Evolutionary conservation across 2,113 vertebrate species (phyloP).

Genomic region (Lamprotornis superbus): DNA sequence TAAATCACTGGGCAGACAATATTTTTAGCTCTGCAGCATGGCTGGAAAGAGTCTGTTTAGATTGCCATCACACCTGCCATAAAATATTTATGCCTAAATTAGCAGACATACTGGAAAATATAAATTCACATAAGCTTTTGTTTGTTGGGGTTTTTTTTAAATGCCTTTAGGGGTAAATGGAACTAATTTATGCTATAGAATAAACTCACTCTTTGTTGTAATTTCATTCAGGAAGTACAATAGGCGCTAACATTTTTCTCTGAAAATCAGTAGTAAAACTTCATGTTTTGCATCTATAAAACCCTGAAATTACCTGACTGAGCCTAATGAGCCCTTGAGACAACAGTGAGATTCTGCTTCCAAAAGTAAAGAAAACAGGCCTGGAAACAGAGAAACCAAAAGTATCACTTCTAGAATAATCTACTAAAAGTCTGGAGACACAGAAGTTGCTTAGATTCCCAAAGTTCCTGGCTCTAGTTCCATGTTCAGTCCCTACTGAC

Average conservation of each 20-base stretch:
- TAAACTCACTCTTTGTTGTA: background rate
- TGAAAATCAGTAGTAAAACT: background rate
- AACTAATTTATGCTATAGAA: background rate
- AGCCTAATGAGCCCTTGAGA: background rate
- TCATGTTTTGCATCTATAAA: background rate
- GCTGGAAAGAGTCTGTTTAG: background rate
- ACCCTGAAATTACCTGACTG: background rate
- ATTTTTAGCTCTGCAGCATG: background rate
- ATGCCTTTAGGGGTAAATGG: background rate
- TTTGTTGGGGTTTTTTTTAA: background rate
- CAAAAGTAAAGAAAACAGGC: background rate
- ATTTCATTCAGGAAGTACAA: background rate
- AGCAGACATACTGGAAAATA: background rate
- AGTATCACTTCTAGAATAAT: background rate
- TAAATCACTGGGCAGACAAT: background rate
- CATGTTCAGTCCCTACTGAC: background rate
- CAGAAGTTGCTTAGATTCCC: background rate
- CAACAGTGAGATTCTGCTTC: background rate
- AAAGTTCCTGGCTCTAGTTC: background rate
- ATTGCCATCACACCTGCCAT: background rate
- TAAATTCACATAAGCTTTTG: accelerated
- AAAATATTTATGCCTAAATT: background rate
- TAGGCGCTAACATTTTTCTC: background rate
- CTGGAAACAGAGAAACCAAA: background rate
- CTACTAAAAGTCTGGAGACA: background rate